These are phyloP conservation scores for Parnassius glacialis DNA, from an alignment of 2,888 invertebrate species.

Conservation along the genomic window DNA sequence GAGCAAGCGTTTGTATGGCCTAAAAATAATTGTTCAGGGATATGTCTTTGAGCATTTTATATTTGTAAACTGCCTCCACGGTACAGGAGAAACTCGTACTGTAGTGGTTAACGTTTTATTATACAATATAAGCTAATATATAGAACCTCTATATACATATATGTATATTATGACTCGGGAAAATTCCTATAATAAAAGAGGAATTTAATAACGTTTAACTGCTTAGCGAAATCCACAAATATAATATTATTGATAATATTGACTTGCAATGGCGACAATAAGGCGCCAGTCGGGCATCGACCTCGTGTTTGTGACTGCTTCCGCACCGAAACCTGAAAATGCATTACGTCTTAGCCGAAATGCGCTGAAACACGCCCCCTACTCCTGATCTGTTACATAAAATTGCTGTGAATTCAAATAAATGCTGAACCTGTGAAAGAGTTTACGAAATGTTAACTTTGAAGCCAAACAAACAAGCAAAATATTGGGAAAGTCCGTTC, in stretches of 20 bases:
- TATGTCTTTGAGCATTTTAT: too few species aligned
- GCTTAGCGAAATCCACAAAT: slow-evolving; percentile 9
- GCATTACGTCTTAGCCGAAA: slow-evolving; percentile 58
- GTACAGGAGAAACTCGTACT: too few species aligned
- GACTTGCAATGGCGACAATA: slow-evolving; percentile 42
- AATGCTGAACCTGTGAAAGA: slow-evolving; percentile 3
- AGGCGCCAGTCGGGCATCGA: slow-evolving; percentile 63
- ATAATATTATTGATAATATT: slow-evolving; percentile 34
- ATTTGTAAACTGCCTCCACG: too few species aligned
- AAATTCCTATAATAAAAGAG: too few species aligned
- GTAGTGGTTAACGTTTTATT: too few species aligned
- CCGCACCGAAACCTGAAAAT: slow-evolving; percentile 59
- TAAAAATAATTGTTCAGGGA: too few species aligned
- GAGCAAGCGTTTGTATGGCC: too few species aligned
- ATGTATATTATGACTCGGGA: too few species aligned
- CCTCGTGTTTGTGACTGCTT: slow-evolving; percentile 65
- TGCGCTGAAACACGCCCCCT: slow-evolving; percentile 43
- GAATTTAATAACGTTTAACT: slow-evolving; percentile 1
- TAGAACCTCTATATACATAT: too few species aligned
- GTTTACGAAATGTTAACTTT: background rate
- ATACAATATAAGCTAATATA: too few species aligned
- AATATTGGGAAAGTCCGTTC: too few species aligned
- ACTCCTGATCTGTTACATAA: slow-evolving; percentile 55
- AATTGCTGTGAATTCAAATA: slow-evolving; percentile 21
- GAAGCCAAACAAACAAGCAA: background rate